phyloP scores from a whole-genome alignment of 2,113 vertebrate genomes.

The Speoplatyrhinus poulsoni region DNA sequence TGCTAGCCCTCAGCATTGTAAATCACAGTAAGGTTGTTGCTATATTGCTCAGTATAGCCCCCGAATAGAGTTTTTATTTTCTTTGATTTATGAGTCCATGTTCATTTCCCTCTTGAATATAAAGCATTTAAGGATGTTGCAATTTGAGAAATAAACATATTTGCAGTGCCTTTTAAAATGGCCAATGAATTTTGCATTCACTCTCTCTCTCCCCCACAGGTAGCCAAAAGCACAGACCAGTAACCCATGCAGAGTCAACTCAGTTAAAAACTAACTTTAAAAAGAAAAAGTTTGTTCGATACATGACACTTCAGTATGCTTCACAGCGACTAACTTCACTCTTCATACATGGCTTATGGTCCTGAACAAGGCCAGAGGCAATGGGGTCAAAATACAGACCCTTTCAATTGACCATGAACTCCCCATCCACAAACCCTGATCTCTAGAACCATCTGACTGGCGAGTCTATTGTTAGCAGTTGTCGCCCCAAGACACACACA shows the following conservation, averaged over 20 bases:
- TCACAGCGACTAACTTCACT: no score
- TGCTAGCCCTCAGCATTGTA: no score
- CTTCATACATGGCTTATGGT: no score
- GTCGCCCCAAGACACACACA: constrained; percentile 17
- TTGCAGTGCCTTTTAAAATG: neutral
- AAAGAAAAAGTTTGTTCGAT: no score
- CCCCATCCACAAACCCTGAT: neutral
- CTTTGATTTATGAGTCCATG: neutral
- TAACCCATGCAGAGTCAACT: neutral
- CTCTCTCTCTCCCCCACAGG: neutral
- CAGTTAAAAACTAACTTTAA: no score
- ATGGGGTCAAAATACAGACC: constrained; percentile 24
- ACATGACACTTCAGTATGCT: no score
- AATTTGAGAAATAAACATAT: neutral
- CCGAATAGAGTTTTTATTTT: neutral
- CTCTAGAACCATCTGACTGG: constrained; percentile 29
- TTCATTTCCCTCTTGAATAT: neutral
- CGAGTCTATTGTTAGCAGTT: constrained; percentile 45
- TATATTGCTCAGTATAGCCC: neutral
- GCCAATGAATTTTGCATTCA: neutral
- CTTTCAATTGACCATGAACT: constrained; percentile 42
- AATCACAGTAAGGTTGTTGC: no score
- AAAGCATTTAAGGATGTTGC: neutral
- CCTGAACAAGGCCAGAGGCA: no score
- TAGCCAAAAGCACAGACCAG: neutral